Base-by-base conservation (phyloP, 1,140 invertebrate species). In the Drosophila aff. region DNA sequence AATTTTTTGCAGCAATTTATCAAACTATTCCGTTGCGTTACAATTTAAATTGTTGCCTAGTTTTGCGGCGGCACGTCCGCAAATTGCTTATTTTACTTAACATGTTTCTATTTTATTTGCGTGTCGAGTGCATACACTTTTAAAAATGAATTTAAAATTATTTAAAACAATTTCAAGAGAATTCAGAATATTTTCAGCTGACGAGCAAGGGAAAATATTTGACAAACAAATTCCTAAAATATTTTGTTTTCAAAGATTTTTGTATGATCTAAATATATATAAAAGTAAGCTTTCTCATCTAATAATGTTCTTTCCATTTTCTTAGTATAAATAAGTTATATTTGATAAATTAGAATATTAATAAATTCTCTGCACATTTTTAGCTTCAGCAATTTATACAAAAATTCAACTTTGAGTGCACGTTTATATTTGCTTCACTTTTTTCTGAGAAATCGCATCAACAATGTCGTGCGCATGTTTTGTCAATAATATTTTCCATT, bases 401-500 rank as follows among this genome's bases (percentile, higher is more conserved):
- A 16, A 28, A 40, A 15, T 10, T 18, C 2, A 40, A 15, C 49
- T 67, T 10, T 0, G n/a, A 68, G 67, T 71, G 63, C 33, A 52
- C 40, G 2, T 16, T 47, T 68, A 43, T 68, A 52, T 80, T 67
- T 73, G 49, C 65, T 46, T 63, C 50, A 60, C 68, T 85, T 55
- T 73, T 67, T 72, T 81, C 50, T 31, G 38, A 46, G 50, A 76
- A 82, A 82, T 90, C 68, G 52, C 49, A 82, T 80, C 72, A 67
- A 69, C 61, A 63, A 79, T 79, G 76, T 79, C 77, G 60, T 62
- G 57, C 55, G 78, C 85, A 89, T 90, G 85, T 90, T 90, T 89
- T 84, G 78, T 84, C 84, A 89, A 89, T 90, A 89, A 90, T 89
- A 89, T 89, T 89, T 89, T 79, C 69, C 66, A 85, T 89, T 89